phyloP scores from a whole-genome alignment of 2,113 vertebrate species.

The Eira barbara region DNA sequence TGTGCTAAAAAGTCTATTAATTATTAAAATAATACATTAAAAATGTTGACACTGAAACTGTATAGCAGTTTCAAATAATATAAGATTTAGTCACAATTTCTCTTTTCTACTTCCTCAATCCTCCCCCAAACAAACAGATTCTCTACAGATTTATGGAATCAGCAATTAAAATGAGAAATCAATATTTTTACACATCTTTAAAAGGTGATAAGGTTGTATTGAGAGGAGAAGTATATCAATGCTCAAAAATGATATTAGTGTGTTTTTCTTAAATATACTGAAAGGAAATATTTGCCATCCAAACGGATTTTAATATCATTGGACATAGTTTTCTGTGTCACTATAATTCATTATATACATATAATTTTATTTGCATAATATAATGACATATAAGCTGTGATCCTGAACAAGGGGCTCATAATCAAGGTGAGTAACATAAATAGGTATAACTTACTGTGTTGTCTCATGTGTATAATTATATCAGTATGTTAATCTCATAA shows the following conservation, averaged over 20 bases:
- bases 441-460: not conserved
- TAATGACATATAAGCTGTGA: not conserved
- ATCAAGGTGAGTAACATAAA: not conserved
- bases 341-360: not conserved
- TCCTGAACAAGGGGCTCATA: not conserved
- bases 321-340: not conserved
- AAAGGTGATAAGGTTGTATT: not conserved
- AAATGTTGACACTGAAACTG: conserved; percentile 14
- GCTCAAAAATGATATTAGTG: not conserved
- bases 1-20: not conserved
- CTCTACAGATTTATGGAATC: not conserved
- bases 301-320: not conserved
- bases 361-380: not conserved
- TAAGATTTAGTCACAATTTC: conserved; percentile 31
- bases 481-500: not conserved
- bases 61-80: not conserved
- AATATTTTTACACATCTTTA: not conserved
- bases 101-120: not conserved
- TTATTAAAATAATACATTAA: conserved; percentile 28
- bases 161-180: not conserved
- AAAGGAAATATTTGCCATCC: not conserved
- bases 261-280: not conserved
- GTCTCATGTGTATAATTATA: not conserved
- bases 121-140: conserved; percentile 35
- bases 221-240: not conserved